These are phyloP conservation scores for Aplodontia rufa DNA, from an alignment of 2,113 vertebrate species.

Conservation along the genomic window DNA sequence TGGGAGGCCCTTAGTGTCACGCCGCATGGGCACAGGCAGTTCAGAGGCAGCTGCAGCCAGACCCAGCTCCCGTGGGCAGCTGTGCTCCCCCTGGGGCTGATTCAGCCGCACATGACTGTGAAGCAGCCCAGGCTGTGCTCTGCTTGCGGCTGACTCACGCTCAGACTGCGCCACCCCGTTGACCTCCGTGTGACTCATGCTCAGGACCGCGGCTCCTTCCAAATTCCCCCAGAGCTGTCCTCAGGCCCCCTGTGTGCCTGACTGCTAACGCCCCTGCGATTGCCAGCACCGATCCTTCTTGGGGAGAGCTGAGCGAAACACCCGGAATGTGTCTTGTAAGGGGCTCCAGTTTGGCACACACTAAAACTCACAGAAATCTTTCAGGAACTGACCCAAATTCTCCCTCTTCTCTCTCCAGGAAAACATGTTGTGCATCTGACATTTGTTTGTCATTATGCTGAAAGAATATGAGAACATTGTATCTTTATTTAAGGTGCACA, in stretches of 20 bases:
- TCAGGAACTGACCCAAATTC: not conserved
- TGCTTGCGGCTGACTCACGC: not conserved
- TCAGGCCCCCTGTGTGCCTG: accelerated
- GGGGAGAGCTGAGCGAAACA: not conserved
- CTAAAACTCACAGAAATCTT: not conserved
- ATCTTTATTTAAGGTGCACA: not conserved
- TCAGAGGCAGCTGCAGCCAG: not conserved
- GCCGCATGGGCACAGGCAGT: accelerated
- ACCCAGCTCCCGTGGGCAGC: not conserved
- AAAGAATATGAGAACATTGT: accelerated
- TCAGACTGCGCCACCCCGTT: too few species aligned
- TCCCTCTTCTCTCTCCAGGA: not conserved
- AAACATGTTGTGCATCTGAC: not conserved
- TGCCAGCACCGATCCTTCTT: not conserved
- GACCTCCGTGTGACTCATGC: not conserved
- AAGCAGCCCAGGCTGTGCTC: not conserved
- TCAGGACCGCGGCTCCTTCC: accelerated
- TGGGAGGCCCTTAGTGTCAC: accelerated
- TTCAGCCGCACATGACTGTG: not conserved
- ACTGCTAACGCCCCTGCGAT: accelerated
- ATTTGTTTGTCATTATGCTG: not conserved
- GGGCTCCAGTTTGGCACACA: not conserved
- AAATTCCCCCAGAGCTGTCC: not conserved
- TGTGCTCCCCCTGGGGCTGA: too few species aligned
- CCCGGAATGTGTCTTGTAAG: not conserved